Percentiles rank a stretch among this genome's conserved stretches.
Evolutionary conservation across 2,888 invertebrate species (phyloP).

Genomic region (Ennomos erosarius): DNA sequence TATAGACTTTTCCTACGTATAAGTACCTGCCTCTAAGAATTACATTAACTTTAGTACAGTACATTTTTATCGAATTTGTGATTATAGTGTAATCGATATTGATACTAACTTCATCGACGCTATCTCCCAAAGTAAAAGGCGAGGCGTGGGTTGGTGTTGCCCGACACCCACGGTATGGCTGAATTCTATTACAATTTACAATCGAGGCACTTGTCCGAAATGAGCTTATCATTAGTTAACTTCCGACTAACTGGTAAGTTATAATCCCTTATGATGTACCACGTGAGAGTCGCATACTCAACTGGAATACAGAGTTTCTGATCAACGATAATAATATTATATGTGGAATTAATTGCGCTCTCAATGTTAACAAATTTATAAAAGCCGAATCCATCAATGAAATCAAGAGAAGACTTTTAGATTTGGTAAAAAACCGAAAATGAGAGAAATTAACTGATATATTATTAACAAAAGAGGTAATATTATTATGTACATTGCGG

Average conservation of each 20-base stretch:
- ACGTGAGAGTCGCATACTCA: constrained; percentile 18
- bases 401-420: no score
- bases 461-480: no score
- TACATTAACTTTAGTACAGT: constrained; percentile 1
- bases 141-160: constrained; percentile 24
- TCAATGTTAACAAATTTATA: no score
- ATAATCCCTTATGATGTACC: constrained; percentile 26
- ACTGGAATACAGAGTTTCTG: neutral
- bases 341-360: no score
- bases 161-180: constrained; percentile 25
- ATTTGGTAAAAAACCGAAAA: no score
- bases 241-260: constrained; percentile 19
- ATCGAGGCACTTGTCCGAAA: constrained; percentile 23
- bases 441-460: no score
- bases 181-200: constrained; percentile 24
- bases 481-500: no score
- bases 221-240: constrained; percentile 24
- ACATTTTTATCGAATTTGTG: constrained; percentile 16
- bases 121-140: constrained; percentile 20
- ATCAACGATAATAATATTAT: no score
- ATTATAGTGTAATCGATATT: constrained; percentile 22
- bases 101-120: constrained; percentile 23
- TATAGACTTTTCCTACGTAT: constrained; percentile 9
- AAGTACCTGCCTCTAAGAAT: constrained; percentile 12
- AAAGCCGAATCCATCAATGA: no score